Evolutionary conservation across 2,888 invertebrate species (phyloP).

Genomic region (Zaprionus obscuricornis): DNA sequence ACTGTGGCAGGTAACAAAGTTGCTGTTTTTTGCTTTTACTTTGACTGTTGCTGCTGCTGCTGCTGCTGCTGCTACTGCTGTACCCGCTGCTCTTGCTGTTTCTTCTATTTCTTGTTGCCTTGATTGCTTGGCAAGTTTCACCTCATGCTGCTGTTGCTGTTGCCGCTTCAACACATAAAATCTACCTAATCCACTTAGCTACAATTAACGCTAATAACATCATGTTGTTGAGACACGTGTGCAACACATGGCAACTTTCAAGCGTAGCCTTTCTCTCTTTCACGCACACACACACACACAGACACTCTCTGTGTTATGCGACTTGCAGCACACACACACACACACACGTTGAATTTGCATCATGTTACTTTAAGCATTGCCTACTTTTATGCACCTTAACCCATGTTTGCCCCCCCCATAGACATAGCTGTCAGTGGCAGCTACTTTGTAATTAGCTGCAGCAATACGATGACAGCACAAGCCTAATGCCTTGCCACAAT

Average conservation of each 20-base stretch:
- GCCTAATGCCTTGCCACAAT: no score
- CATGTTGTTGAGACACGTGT: slow-evolving; percentile 58
- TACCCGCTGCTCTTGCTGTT: slow-evolving; percentile 2
- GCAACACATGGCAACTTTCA: not conserved
- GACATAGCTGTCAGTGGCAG: no score
- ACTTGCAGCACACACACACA: not conserved
- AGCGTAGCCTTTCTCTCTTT: no score
- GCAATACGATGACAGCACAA: no score
- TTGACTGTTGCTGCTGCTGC: not conserved
- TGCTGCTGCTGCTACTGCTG: slow-evolving; percentile 5
- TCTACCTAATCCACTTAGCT: slow-evolving; percentile 68
- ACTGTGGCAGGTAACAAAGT: slow-evolving; percentile 30
- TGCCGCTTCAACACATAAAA: slow-evolving; percentile 53
- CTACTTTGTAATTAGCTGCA: no score
- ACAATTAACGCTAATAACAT: slow-evolving; percentile 68
- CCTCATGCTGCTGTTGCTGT: slow-evolving; percentile 4
- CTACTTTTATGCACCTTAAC: no score
- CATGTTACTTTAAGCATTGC: not conserved
- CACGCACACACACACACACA: not conserved
- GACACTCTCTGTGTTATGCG: no score
- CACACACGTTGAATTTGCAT: not conserved
- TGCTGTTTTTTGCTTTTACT: slow-evolving; percentile 11
- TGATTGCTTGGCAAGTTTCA: slow-evolving; percentile 39
- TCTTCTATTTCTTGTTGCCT: no score
- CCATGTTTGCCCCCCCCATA: no score